A percentile compares a stretch with the other conserved stretches of the same genome.
Conservation (phyloP, 2,113 vertebrate species). For the Urocitellus parryii region DNA sequence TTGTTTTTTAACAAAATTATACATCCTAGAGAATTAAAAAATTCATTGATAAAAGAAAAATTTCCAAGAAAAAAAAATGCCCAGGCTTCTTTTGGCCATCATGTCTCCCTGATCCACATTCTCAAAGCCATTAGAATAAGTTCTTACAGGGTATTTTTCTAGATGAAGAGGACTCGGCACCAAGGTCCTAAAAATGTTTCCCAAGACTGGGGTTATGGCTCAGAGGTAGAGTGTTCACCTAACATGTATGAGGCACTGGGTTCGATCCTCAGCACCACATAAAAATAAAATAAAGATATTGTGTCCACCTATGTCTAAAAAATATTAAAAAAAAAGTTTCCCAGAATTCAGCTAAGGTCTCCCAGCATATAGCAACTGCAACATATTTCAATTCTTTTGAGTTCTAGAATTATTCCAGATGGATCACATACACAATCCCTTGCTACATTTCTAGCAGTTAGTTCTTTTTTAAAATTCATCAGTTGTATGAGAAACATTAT, state of each 20-base stretch:
- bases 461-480: background rate
- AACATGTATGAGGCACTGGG: too few species aligned
- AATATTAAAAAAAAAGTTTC: background rate
- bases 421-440: constrained; percentile 27
- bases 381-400: background rate
- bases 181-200: background rate
- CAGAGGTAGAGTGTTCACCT: too few species aligned
- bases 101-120: accelerated
- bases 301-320: too few species aligned
- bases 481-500: constrained; percentile 53
- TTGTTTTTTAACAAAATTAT: background rate
- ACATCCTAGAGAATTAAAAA: background rate
- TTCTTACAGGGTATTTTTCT: background rate
- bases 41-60: background rate
- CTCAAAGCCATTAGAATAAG: background rate
- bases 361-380: background rate
- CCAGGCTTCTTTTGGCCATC: background rate
- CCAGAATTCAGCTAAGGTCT: background rate
- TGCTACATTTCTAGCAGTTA: constrained; percentile 11
- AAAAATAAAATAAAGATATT: too few species aligned
- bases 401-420: constrained; percentile 47
- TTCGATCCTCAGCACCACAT: too few species aligned
- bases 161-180: background rate
- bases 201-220: too few species aligned
- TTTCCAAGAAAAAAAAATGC: background rate